Base-by-base conservation (phyloP, 2,113 vertebrate genomes). In the Phyllostomus discolor region DNA sequence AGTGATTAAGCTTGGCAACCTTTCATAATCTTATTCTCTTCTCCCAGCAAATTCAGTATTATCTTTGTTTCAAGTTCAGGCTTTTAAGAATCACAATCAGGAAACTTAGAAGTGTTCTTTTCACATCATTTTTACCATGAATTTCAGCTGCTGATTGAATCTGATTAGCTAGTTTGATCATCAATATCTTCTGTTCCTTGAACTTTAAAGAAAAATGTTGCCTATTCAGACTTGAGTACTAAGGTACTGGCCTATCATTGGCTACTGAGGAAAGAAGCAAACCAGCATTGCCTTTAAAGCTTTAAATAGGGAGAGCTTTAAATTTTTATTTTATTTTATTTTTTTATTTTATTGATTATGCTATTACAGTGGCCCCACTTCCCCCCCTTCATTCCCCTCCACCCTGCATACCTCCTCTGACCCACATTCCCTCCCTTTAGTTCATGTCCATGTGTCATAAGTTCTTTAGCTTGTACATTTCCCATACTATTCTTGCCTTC, bases 51-150 rank as follows among this genome's bases (percentile, higher is more conserved):
- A 48, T 84, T 78, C 10, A 90, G 22, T 90, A 41, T 48, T 90
- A 70, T 66, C 16, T 31, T 69, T 82, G 52, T 75, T 97, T 90
- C 43, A 84, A 79, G 88, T 96, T 73, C 52, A 2, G 20, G 54
- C 35, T 75, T 24, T 73, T 62, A 54, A 90, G 73, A 81, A 86
- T 80, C 73, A 67, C 38, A 84, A 33, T 75, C 19, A 64, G 62
- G n/a, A 82, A 86, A 72, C 67, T 70, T 22, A 91, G 2, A 92
- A 91, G 1, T 87, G 10, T 95, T 91, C 54, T 90, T 93, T 96
- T 85, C 24, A 33, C 22, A 62, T 92, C 8, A n/a, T 88, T 88
- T 82, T 75, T 38, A 84, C 26, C 33, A 89, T 64, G 33, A 73
- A 64, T 87, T 86, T 33, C 38, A 54, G 57, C 38, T 28, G 46